These are phyloP conservation scores for Drosophila auraria DNA, from an alignment of 1,140 invertebrate species.

Conservation along the genomic window DNA sequence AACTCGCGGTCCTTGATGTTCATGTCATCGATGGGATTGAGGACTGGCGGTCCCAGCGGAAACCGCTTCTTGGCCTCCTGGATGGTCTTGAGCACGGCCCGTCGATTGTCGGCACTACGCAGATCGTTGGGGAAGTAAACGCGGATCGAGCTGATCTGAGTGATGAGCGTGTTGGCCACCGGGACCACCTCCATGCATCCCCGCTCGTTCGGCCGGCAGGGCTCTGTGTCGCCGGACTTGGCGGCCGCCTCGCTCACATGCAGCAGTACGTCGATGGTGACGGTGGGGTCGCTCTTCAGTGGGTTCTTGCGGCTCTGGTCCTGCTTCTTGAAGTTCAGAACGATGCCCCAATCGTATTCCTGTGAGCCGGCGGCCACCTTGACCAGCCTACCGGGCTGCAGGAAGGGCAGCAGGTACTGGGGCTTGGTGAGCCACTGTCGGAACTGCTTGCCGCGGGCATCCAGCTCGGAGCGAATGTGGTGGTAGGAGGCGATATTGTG, in stretches of 20 bases:
- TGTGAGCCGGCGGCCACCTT: conserved; percentile 95
- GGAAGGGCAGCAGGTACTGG: conserved; percentile 95
- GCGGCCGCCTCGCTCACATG: conserved; percentile 89
- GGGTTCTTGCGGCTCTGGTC: conserved; percentile 87
- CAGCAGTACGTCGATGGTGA: conserved; percentile 93
- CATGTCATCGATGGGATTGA: conserved; percentile 99
- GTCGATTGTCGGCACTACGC: conserved; percentile 92
- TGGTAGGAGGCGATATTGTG: conserved; percentile 93
- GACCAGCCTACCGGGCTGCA: conserved; percentile 96
- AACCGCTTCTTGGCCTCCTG: conserved; percentile 96
- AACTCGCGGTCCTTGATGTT: conserved; percentile 95
- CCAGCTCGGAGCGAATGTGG: conserved; percentile 93
- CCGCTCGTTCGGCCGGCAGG: conserved; percentile 86
- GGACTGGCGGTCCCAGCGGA: conserved; percentile 92
- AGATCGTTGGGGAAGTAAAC: conserved; percentile 97
- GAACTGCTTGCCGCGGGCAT: conserved; percentile 91
- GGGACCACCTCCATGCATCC: conserved; percentile 93
- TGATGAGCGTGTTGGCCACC: conserved; percentile 92
- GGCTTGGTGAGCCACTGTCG: conserved; percentile 93
- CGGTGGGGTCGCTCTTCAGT: conserved; percentile 86
- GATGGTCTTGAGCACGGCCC: conserved; percentile 94
- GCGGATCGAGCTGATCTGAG: conserved; percentile 95
- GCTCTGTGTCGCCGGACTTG: conserved; percentile 88
- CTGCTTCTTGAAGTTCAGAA: conserved; percentile 96
- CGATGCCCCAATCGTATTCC: conserved; percentile 98